Evolutionary conservation across 1,140 invertebrate species (phyloP).

Genomic region (Chironomus tepperi): DNA sequence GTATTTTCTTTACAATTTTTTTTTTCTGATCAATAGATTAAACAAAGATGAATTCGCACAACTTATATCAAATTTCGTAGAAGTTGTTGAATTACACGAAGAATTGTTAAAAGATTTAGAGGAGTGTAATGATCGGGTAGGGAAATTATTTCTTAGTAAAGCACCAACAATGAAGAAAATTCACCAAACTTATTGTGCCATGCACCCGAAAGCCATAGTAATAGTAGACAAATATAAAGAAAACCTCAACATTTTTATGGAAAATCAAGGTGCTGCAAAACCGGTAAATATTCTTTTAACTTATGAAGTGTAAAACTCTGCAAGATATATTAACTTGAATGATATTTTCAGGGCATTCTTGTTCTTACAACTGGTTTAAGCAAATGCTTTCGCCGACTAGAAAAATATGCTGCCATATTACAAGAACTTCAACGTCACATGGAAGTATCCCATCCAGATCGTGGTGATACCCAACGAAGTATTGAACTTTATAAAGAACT

Average conservation of each 20-base stretch:
- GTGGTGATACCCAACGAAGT: slow-evolving; percentile 91
- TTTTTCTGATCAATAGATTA: slow-evolving; percentile 51
- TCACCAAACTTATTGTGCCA: slow-evolving; percentile 79
- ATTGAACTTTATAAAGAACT: slow-evolving; percentile 84
- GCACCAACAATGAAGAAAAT: slow-evolving; percentile 79
- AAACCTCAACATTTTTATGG: slow-evolving; percentile 79
- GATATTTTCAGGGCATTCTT: slow-evolving; percentile 71
- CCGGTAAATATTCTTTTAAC: slow-evolving; percentile 39
- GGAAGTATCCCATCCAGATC: slow-evolving; percentile 88
- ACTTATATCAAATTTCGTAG: slow-evolving; percentile 78
- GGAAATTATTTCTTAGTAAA: slow-evolving; percentile 80
- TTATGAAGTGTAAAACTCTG: too few relatives aligned
- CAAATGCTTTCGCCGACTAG: slow-evolving; percentile 87
- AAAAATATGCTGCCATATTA: slow-evolving; percentile 88
- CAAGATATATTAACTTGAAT: too few relatives aligned
- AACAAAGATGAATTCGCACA: slow-evolving; percentile 76
- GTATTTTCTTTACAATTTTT: slow-evolving; percentile 25
- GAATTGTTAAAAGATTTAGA: slow-evolving; percentile 68
- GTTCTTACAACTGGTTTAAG: slow-evolving; percentile 86
- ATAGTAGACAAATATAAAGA: slow-evolving; percentile 89
- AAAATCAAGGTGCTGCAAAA: slow-evolving; percentile 66
- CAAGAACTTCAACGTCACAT: slow-evolving; percentile 93
- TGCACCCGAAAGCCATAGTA: slow-evolving; percentile 87
- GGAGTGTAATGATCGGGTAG: slow-evolving; percentile 79
- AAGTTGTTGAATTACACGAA: slow-evolving; percentile 76